Percentiles rank a stretch among this genome's conserved stretches.
Evolutionary conservation across 2,888 invertebrate species (phyloP).

Genomic region (Drosophila neotestacea): DNA sequence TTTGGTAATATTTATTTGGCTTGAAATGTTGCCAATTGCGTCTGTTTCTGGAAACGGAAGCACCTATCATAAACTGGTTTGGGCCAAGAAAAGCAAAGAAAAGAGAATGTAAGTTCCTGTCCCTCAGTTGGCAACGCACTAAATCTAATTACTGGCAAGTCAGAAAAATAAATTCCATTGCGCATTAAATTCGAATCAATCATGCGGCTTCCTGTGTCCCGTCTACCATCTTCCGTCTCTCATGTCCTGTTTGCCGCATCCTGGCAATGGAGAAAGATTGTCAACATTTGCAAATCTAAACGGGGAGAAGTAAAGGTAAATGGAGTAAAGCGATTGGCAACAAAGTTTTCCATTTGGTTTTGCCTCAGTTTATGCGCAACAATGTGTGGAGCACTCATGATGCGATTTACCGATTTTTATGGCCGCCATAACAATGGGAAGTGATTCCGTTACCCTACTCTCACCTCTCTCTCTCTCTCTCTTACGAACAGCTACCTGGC

Average conservation of each 20-base stretch:
- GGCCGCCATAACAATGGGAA: conserved; percentile 58
- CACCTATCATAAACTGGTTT: conserved; percentile 64
- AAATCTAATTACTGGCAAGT: conserved; percentile 65
- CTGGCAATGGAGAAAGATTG: conserved; percentile 19
- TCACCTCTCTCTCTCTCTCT: background rate
- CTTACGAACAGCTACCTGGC: conserved; percentile 31
- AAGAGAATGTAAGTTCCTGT: conserved; percentile 21
- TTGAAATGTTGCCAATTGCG: conserved; percentile 63
- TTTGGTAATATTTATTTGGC: conserved; percentile 23
- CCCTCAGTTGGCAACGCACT: conserved; percentile 60
- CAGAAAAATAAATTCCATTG: conserved; percentile 41
- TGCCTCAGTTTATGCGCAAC: conserved; percentile 50
- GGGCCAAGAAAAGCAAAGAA: conserved; percentile 4
- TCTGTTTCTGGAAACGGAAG: conserved; percentile 49
- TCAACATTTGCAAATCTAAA: conserved; percentile 46
- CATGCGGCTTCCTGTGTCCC: conserved; percentile 48
- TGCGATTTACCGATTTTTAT: conserved; percentile 68
- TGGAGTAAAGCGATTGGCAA: conserved; percentile 36
- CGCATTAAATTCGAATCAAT: conserved; percentile 77
- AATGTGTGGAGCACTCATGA: conserved; percentile 51
- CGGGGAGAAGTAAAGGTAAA: conserved; percentile 15
- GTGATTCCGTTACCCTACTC: conserved; percentile 24
- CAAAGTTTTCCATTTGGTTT: conserved; percentile 29
- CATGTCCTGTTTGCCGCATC: conserved; percentile 1
- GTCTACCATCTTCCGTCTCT: background rate